Evolutionary conservation across 2,888 invertebrate species (phyloP).

Genomic region (Synergus laeviventris): DNA sequence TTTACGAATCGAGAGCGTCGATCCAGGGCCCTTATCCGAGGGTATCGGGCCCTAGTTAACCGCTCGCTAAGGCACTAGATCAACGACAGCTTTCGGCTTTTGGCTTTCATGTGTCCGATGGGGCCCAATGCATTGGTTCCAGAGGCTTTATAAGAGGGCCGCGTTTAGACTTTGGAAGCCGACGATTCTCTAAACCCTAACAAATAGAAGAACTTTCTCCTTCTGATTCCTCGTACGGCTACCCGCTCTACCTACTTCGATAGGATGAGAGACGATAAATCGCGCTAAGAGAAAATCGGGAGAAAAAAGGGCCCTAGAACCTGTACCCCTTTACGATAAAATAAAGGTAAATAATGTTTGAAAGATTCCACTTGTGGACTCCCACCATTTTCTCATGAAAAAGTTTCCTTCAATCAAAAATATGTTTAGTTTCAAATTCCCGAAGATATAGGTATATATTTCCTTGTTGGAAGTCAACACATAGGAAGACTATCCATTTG

Average conservation of each 20-base stretch:
- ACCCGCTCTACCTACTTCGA: slow-evolving; percentile 36
- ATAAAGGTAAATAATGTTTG: background rate
- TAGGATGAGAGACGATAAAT: slow-evolving; percentile 46
- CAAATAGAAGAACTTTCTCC: slow-evolving; percentile 66
- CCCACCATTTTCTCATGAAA: too few species aligned
- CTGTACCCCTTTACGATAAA: slow-evolving; percentile 25
- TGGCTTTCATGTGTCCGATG: slow-evolving; percentile 71
- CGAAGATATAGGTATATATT: too few species aligned
- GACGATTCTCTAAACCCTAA: slow-evolving; percentile 56
- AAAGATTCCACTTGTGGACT: too few species aligned
- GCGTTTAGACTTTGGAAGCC: slow-evolving; percentile 63
- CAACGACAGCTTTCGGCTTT: slow-evolving; percentile 73
- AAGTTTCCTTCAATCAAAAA: too few species aligned
- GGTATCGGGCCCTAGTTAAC: slow-evolving; percentile 72
- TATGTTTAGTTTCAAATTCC: too few species aligned
- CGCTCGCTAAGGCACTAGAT: slow-evolving; percentile 71
- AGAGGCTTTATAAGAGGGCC: slow-evolving; percentile 53
- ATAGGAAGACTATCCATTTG: too few species aligned
- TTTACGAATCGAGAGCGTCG: slow-evolving; percentile 54
- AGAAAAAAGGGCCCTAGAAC: slow-evolving; percentile 55
- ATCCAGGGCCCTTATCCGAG: slow-evolving; percentile 64
- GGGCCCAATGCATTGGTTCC: slow-evolving; percentile 48
- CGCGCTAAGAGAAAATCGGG: slow-evolving; percentile 65
- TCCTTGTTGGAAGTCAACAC: too few species aligned
- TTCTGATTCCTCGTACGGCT: slow-evolving; percentile 40